Evolutionary conservation across 2,113 vertebrate species (phyloP).

Genomic region (Microcebus lehilahytsara): DNA sequence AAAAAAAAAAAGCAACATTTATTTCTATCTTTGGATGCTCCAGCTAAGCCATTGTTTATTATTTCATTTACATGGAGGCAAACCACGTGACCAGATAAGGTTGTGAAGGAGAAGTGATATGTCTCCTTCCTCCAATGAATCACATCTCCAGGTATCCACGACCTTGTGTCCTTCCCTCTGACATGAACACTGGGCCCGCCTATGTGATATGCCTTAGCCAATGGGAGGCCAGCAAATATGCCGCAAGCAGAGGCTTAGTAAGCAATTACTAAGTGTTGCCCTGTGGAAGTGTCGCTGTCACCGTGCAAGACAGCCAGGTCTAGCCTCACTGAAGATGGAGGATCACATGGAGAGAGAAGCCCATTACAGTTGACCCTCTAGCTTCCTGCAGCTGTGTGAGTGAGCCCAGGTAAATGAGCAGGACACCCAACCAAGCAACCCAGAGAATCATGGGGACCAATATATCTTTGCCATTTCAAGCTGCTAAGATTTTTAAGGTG

Average conservation of each 20-base stretch:
- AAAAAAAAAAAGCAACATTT: background rate
- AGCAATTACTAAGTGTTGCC: rapidly evolving
- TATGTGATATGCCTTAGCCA: background rate
- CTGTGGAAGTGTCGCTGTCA: background rate
- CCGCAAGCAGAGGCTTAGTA: background rate
- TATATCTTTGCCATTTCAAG: background rate
- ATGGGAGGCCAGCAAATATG: background rate
- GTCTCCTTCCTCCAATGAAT: background rate
- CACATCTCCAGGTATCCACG: background rate
- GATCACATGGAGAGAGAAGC: background rate
- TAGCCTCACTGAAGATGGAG: background rate
- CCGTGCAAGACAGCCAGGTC: background rate
- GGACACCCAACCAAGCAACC: background rate
- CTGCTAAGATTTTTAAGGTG: too few relatives aligned
- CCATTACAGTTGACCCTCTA: rapidly evolving
- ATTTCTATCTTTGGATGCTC: background rate
- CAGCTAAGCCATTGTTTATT: background rate
- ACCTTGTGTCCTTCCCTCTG: background rate
- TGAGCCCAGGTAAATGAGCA: background rate
- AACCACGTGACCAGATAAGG: background rate
- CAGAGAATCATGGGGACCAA: background rate
- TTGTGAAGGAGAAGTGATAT: background rate
- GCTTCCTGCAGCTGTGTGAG: background rate
- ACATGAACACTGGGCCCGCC: background rate
- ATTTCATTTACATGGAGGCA: background rate